Conservation (phyloP, 2,797 vertebrate genomes). For the Amniataba percoides region DNA sequence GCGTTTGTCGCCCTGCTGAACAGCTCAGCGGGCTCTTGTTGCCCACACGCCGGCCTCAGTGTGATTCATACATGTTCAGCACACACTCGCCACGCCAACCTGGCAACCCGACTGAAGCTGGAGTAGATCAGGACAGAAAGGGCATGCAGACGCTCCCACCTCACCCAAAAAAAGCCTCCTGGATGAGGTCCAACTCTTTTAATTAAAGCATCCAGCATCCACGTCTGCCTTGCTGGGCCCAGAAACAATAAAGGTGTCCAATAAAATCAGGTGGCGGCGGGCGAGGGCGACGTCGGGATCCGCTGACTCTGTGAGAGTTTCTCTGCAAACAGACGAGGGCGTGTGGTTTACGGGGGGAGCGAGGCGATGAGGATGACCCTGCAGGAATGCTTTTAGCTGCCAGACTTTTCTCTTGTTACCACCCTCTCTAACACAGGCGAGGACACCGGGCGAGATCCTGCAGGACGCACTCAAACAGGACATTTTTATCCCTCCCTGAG, state of each 20-base stretch:
- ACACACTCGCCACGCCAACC: constrained; percentile 2
- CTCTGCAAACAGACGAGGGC: constrained; percentile 48
- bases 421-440: constrained; percentile 14
- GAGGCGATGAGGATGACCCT: constrained; percentile 28
- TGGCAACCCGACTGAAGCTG: neutral
- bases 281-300: neutral
- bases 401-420: constrained; percentile 24
- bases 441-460: constrained; percentile 19
- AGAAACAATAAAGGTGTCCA: constrained; percentile 61
- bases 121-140: constrained; percentile 7
- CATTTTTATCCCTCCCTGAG: constrained; percentile 36
- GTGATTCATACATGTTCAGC: constrained; percentile 19
- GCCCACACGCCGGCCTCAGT: constrained; percentile 13
- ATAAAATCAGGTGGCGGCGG: constrained; percentile 48
- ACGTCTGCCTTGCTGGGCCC: neutral
- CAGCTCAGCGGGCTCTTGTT: neutral
- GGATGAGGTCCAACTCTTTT: constrained; percentile 55
- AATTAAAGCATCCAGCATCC: constrained; percentile 55
- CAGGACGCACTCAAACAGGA: constrained; percentile 36
- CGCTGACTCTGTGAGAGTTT: constrained; percentile 26
- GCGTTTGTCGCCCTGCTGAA: neutral
- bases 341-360: constrained; percentile 21
- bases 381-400: constrained; percentile 60
- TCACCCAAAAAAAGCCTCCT: constrained; percentile 28
- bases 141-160: constrained; percentile 8